Conservation (phyloP, 92 coral and sea anemone species). For the Parazoanthus atlanticus region DNA sequence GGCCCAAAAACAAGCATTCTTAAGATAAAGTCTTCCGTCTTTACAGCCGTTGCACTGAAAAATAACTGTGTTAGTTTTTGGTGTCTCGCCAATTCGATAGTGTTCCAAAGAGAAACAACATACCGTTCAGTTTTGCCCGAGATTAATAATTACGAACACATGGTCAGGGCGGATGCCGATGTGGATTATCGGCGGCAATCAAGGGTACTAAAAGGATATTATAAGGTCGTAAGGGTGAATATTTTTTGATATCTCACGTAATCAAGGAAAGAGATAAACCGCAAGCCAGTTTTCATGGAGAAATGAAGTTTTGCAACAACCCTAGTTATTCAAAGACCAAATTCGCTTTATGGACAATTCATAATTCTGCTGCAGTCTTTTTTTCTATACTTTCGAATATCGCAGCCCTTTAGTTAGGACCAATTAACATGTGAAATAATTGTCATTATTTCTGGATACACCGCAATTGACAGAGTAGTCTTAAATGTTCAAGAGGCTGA, state of each 20-base stretch:
- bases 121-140: no score
- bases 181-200: neutral
- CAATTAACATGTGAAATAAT: neutral
- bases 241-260: conserved; percentile 14
- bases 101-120: no score
- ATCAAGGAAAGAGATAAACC: neutral
- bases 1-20: no score
- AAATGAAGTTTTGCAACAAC: neutral
- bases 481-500: neutral
- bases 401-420: neutral
- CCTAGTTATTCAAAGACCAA: no score
- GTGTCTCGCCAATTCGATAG: no score
- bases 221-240: conserved; percentile 6
- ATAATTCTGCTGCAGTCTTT: neutral
- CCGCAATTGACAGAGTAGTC: neutral
- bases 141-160: neutral
- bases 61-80: no score
- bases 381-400: no score
- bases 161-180: neutral
- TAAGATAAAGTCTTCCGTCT: no score
- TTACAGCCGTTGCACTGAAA: no score
- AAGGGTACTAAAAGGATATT: neutral
- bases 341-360: neutral
- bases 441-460: neutral
- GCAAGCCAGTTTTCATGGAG: neutral